Evolutionary conservation across 2,888 invertebrate genomes (phyloP), one percentile per base, ranked within the genome.

Genomic region (Sicus ferrugineus): DNA sequence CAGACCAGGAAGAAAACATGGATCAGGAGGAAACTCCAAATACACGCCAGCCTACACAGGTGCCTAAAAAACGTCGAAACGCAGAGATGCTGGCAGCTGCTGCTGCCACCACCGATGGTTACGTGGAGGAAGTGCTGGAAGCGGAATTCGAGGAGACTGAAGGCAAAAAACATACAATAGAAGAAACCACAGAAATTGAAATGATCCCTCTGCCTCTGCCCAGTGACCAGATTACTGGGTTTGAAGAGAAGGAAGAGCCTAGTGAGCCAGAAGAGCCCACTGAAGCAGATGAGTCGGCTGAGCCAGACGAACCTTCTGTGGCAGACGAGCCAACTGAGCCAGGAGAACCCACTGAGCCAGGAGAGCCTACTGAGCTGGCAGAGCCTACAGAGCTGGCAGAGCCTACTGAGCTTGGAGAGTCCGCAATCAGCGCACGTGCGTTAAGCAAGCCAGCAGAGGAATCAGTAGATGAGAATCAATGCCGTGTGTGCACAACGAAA

Each of bases 401-500:
- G n/a, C n/a, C 62, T 11, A 26, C 3, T 26, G 28, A 3, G 1
- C 26, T 2, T 0, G 61, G 50, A 11, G 11, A 56, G 9, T 50
- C 68, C 6, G 28, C 62, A 19, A 76, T 77, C 38, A 70, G 73
- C 0, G 69, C 75, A 9, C 72, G 73, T 11, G 73, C 21, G 21
- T 14, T 14, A 5, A 38, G 42, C 61, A 61, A 14, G 21, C 69
- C 73, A 0, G 75, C 75, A 34, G 79, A 77, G 21, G 77, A 77
- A 42, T 71, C 70, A 0, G 80, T 85, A 1, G 81, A 84, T 63
- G 83, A 83, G 66, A 77, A 80, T 38, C 84, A 84, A 65, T 86
- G 85, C 65, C 82, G 85, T 1, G 81, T 86, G 3, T 86, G 85
- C 71, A 81, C 81, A 30, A 73, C 77, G 14, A 79, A 78, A 42